Base-by-base conservation (phyloP, 1,140 invertebrate species). In the Gonatopus flavifemur region DNA sequence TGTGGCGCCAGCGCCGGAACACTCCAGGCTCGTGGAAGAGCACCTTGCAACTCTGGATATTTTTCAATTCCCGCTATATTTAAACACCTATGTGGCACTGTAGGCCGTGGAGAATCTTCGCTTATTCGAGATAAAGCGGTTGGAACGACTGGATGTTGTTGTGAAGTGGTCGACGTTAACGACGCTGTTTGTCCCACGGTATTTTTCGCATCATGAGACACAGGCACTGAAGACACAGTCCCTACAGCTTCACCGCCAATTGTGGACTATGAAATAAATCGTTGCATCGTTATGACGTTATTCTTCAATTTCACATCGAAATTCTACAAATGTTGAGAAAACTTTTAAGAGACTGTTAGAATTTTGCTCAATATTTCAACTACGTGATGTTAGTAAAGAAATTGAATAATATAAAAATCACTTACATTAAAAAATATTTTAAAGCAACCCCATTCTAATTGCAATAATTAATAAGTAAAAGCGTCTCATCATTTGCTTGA, bases 1-100 rank as follows among this genome's bases (percentile, higher is more conserved):
- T 67, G 69, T 19, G 78, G 67, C 45, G 79, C 80, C 58, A 83
- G 69, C 49, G 82, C 81, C 16, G 89, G 89, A 56, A 88, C 80
- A 25, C 88, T 90, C 88, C 88, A 90, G 51, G 88, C 86, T 51
- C 86, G 77, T 0, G 88, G 88, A 55, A 91, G 75, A 2, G 79
- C 76, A 30, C 82, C 81, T 59, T 85, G 83, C 44, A 91, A 76
- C 30, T 85, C 79, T 7, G 85, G 82, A 74, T 86, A 88, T 57
- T 86, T 83, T 65, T 86, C 83, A 42, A 86, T 86, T 25, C 83
- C 84, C 30, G 82, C 82, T 48, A 86, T 84, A 66, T 87, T 86
- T 15, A 88, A 70, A 65, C 83, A 84, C 53, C 80, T 80, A 42
- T 67, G 62, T 28, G 57, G 40, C 24, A 48, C 48, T 15, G 57